phyloP scores from a whole-genome alignment of 1,140 invertebrate genomes.

The Xylocopa sonorina region DNA sequence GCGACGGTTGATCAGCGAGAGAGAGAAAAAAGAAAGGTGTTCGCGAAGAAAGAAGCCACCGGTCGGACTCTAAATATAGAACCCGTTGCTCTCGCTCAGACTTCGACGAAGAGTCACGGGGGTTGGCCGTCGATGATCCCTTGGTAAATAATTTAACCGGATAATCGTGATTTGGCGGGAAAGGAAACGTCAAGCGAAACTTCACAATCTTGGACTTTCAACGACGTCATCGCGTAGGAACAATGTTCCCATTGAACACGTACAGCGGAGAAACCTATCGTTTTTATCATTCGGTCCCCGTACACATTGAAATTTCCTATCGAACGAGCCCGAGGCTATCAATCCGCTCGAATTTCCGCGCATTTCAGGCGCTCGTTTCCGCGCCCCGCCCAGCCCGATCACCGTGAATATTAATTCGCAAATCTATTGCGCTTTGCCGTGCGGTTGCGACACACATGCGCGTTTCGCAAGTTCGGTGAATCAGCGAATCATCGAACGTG shows the following conservation, averaged over 20 bases:
- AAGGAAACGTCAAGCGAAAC: too few species aligned
- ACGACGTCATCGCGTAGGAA: not conserved
- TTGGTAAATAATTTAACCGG: too few species aligned
- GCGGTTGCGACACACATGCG: not conserved
- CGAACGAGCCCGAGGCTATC: not conserved
- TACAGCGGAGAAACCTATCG: not conserved
- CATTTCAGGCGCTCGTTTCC: not conserved
- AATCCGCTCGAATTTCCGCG: slow-evolving; percentile 4
- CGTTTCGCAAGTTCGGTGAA: slow-evolving; percentile 27
- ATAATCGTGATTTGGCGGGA: too few species aligned
- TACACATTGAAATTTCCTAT: not conserved
- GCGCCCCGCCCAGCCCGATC: not conserved
- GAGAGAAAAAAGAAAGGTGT: not conserved
- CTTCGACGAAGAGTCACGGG: too few species aligned
- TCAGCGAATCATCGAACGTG: not conserved
- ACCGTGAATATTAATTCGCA: slow-evolving; percentile 22
- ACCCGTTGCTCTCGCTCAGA: too few species aligned
- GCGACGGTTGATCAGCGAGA: not conserved
- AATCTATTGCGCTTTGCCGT: not conserved
- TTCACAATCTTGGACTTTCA: not conserved
- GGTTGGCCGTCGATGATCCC: too few species aligned
- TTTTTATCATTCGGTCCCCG: not conserved
- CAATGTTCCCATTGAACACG: not conserved
- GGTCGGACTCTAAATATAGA: slow-evolving; percentile 11
- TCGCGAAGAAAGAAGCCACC: not conserved